Evolutionary conservation across 2,797 vertebrate genomes (phyloP).

Genomic region (Tokudaia tokunoshimensis): DNA sequence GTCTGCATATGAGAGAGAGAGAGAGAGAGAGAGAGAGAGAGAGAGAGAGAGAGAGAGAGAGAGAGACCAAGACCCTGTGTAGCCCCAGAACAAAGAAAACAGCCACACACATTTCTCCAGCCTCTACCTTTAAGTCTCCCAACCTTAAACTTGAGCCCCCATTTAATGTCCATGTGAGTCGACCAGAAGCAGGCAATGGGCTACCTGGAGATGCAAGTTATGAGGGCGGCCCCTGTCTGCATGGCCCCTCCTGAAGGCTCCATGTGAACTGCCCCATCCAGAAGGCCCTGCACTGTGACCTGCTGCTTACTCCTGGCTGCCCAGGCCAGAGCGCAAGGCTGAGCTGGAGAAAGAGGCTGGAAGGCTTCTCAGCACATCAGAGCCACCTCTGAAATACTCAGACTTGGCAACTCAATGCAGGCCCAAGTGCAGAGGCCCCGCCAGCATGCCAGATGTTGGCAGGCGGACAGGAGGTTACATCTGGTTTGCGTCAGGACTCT

Average conservation of each 20-base stretch:
- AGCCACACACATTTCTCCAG: background rate
- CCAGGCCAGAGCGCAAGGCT: background rate
- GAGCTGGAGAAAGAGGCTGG: slow-evolving; percentile 50
- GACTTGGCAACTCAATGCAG: slow-evolving; percentile 81
- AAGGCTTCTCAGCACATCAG: slow-evolving; percentile 46
- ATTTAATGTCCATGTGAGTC: background rate
- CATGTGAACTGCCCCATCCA: slow-evolving; percentile 61
- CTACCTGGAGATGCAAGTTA: background rate
- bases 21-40: background rate
- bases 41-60: background rate
- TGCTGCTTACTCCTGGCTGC: background rate
- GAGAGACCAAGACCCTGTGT: background rate
- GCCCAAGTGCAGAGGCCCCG: slow-evolving; percentile 77
- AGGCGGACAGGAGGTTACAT: slow-evolving; percentile 86
- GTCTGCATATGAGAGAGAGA: background rate
- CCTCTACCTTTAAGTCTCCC: background rate
- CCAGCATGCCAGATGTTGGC: slow-evolving; percentile 89
- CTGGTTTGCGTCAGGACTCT: slow-evolving; percentile 78
- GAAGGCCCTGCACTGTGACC: slow-evolving; percentile 50
- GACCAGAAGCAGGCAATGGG: background rate
- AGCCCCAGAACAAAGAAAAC: slow-evolving; percentile 18
- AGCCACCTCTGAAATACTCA: slow-evolving; percentile 70
- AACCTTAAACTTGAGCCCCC: background rate
- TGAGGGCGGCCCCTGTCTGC: background rate
- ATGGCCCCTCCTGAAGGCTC: slow-evolving; percentile 47